phyloP scores from a whole-genome alignment of 2,888 invertebrate species.

The Allolobophora icterica region DNA sequence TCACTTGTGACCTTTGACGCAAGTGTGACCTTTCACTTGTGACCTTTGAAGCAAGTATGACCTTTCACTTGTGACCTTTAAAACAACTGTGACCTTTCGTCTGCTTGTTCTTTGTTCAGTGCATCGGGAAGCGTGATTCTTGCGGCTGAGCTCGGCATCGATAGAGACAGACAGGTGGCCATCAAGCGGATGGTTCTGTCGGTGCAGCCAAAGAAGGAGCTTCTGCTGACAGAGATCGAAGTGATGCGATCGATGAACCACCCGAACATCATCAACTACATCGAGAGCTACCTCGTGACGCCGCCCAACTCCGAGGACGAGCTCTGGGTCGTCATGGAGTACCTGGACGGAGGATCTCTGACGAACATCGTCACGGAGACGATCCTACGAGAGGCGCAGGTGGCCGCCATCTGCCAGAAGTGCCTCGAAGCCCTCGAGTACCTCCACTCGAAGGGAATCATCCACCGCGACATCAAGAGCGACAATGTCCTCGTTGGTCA shows the following conservation, averaged over 20 bases:
- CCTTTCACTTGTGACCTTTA: not conserved
- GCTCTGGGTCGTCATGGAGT: slow-evolving; percentile 96
- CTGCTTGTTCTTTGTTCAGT: not conserved
- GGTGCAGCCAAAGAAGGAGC: slow-evolving; percentile 92
- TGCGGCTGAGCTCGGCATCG: not conserved
- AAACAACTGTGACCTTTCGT: not conserved
- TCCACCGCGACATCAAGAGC: slow-evolving; percentile 70
- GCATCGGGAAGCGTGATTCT: not conserved
- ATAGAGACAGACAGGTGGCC: slow-evolving; percentile 72
- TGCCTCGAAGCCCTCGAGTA: slow-evolving; percentile 93
- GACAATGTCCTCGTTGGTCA: slow-evolving; percentile 97
- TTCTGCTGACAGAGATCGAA: slow-evolving; percentile 89
- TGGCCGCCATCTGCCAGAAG: slow-evolving; percentile 92
- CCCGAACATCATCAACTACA: slow-evolving; percentile 96
- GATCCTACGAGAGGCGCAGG: slow-evolving; percentile 99
- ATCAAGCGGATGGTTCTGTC: slow-evolving; percentile 94
- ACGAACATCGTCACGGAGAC: slow-evolving; percentile 99
- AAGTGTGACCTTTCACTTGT: no score
- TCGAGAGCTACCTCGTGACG: slow-evolving; percentile 92
- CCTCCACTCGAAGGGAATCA: slow-evolving; percentile 74
- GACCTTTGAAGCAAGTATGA: no score
- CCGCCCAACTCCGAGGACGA: slow-evolving; percentile 76
- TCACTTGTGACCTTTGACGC: no score
- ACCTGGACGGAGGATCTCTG: slow-evolving; percentile 94
- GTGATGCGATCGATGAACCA: slow-evolving; percentile 74